phyloP scores from a whole-genome alignment of 1,140 invertebrate genomes.

The Hylaeus anthracinus region DNA sequence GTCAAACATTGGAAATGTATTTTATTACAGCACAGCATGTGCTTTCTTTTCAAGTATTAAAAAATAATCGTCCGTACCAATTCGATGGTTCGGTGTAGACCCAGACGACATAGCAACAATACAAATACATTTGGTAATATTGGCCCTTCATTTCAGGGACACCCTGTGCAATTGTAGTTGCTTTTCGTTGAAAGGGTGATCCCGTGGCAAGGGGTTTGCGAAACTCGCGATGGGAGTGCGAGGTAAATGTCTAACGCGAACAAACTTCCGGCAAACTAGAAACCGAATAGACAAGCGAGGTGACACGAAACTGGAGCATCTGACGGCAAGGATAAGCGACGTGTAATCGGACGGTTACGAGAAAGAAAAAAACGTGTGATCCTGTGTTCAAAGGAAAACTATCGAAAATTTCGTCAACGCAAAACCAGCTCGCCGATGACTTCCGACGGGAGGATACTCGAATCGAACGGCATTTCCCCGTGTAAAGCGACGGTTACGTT shows the following conservation, averaged over 20 bases:
- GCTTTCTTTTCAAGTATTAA: too few relatives aligned
- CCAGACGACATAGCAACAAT: too few relatives aligned
- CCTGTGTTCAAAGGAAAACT: conserved; percentile 78
- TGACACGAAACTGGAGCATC: conserved; percentile 18
- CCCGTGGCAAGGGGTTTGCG: too few relatives aligned
- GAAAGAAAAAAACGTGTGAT: conserved; percentile 69
- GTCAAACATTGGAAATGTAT: too few relatives aligned
- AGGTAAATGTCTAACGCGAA: conserved; percentile 15
- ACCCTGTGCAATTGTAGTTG: too few relatives aligned
- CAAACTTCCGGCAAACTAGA: not conserved
- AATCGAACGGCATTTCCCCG: conserved; percentile 2
- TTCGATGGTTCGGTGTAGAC: too few relatives aligned
- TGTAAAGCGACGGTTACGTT: conserved; percentile 18
- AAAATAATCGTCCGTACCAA: too few relatives aligned
- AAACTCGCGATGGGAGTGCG: too few relatives aligned
- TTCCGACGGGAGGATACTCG: conserved; percentile 2
- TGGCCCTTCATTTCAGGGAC: too few relatives aligned
- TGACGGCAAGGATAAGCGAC: conserved; percentile 41
- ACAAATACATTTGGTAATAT: too few relatives aligned
- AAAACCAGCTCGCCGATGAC: conserved; percentile 46
- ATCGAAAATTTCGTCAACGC: conserved; percentile 56
- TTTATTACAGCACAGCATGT: too few relatives aligned
- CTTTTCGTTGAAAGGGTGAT: too few relatives aligned
- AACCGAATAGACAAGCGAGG: conserved; percentile 36
- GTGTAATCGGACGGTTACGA: conserved; percentile 39